Evolutionary conservation across 2,888 invertebrate species (phyloP).

Genomic region (Campoletis raptor): DNA sequence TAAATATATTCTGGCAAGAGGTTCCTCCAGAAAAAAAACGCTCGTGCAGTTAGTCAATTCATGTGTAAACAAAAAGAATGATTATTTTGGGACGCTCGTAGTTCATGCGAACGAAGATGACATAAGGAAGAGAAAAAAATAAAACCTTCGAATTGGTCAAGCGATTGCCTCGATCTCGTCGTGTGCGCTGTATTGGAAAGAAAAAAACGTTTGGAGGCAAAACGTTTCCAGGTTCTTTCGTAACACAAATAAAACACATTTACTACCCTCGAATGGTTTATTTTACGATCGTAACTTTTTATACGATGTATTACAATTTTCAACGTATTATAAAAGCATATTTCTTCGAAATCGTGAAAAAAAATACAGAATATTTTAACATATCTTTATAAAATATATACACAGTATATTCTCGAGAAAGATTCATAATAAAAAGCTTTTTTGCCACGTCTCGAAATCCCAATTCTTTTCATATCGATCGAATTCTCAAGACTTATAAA

Average conservation of each 20-base stretch:
- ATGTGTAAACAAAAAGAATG: neutral
- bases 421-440: neutral
- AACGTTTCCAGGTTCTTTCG: neutral
- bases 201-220: neutral
- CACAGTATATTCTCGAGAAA: neutral
- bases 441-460: neutral
- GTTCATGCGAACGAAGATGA: neutral
- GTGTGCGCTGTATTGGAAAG: neutral
- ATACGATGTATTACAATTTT: neutral
- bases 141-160: neutral
- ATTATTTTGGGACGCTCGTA: neutral
- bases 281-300: neutral
- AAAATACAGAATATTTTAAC: neutral
- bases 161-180: neutral
- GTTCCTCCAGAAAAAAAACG: too few species aligned
- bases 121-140: neutral
- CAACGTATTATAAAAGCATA: neutral
- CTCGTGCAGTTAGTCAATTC: neutral
- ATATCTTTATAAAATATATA: neutral
- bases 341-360: neutral
- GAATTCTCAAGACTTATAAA: conserved; percentile 2
- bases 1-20: too few species aligned
- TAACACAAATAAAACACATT: neutral
- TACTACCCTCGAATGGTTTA: neutral
- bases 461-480: neutral